Evolutionary conservation across 2,113 vertebrate genomes (phyloP), one percentile per base, ranked within the genome.

Genomic region (Planiliza haematocheilus): DNA sequence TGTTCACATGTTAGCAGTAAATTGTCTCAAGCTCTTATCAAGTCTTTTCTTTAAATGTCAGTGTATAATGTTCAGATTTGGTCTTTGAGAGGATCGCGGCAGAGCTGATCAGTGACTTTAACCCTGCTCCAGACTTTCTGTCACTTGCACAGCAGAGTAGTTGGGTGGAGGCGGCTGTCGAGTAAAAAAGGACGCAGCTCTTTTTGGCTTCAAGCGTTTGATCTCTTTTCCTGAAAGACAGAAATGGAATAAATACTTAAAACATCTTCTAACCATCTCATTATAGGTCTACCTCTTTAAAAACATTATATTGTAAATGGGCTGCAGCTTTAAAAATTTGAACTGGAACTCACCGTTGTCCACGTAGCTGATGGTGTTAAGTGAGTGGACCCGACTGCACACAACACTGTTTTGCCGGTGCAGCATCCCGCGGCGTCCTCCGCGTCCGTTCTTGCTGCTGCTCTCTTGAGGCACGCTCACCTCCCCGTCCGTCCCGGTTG

Each of bases 281-380:
- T 30, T 30, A 30, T 30, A 30, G 24, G 24, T 30, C 3, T 30
- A 30, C 24, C 24, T 30, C 24, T 30, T 30, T 30, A 30, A 30
- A 30, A 30, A 30, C n/a, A n/a, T n/a, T n/a, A n/a, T n/a, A n/a
- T n/a, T n/a, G n/a, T n/a, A n/a, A n/a, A n/a, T n/a, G n/a, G n/a
- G n/a, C n/a, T n/a, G n/a, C n/a, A n/a, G n/a, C n/a, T n/a, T n/a
- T n/a, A 30, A 30, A 30, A 30, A 30, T 3, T 30, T 30, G 24
- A 30, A 30, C 3, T 30, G 24, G 6, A 0, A 65, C 95, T 95
- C 90, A 97, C 96, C 96, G 0, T 95, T 95, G 24, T 97, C 96
- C 74, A 97, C 95, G 1, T 98, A 98, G 92, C 94, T 96, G 21
- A 98, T 98, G 59, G 96, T 97, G 76, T 91, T 91, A 0, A 98